phyloP scores from a whole-genome alignment of 2,888 invertebrate genomes.

The Caenorhabditis sp. region DNA sequence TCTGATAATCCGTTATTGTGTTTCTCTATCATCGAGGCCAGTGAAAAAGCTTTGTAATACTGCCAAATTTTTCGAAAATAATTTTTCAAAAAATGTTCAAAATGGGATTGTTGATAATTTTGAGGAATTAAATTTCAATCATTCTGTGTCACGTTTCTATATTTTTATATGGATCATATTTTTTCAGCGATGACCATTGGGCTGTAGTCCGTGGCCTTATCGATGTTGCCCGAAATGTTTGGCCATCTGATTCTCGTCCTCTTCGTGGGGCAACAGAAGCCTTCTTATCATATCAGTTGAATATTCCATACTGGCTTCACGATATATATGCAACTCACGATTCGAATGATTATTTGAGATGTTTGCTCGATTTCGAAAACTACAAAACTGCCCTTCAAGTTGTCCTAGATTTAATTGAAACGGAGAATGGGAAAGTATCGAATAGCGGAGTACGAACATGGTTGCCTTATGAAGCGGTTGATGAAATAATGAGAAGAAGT shows the following conservation, averaged over 20 bases:
- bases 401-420: constrained; percentile 26
- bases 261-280: constrained; percentile 39
- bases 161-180: neutral
- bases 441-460: neutral
- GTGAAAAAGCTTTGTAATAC: no score
- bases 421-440: constrained; percentile 24
- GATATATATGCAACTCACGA: constrained; percentile 44
- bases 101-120: neutral
- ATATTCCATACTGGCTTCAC: constrained; percentile 46
- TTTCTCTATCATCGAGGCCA: no score
- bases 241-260: constrained; percentile 42
- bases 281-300: constrained; percentile 25
- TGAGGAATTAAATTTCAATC: no score
- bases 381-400: constrained; percentile 45
- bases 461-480: constrained; percentile 9
- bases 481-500: neutral
- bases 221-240: constrained; percentile 15
- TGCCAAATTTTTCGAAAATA: neutral
- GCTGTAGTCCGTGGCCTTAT: constrained; percentile 38
- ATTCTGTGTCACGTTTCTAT: neutral
- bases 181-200: constrained; percentile 43
- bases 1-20: no score
- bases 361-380: constrained; percentile 55
- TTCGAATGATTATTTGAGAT: constrained; percentile 52
- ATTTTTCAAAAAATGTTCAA: neutral